These are phyloP conservation scores for Aphelenchoides fujianensis DNA, from an alignment of 1,140 invertebrate species.

Conservation along the genomic window DNA sequence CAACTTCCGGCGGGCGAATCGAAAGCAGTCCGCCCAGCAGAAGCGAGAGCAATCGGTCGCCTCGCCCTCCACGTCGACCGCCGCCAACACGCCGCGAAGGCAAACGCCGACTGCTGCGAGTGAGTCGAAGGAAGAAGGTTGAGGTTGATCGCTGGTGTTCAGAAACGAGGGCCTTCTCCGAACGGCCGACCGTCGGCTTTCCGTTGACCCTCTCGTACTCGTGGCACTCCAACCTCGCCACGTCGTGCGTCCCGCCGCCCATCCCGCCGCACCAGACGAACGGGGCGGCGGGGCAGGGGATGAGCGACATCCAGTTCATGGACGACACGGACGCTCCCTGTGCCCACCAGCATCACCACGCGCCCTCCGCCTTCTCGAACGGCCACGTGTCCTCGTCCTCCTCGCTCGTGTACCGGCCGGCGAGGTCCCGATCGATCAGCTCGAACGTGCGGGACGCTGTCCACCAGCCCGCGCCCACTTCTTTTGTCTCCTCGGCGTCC, in stretches of 20 bases:
- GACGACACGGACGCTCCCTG: constrained; percentile 3
- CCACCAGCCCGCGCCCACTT: background rate
- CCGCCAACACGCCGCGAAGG: background rate
- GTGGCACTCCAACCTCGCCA: constrained; percentile 33
- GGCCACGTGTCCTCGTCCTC: constrained; percentile 7
- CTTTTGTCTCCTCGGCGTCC: background rate
- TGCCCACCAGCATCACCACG: constrained; percentile 13
- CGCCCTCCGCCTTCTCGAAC: background rate
- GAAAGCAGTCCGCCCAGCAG: background rate
- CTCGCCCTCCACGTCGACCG: background rate
- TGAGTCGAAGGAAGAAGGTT: background rate
- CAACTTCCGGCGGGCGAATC: constrained; percentile 10
- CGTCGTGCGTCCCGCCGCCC: background rate
- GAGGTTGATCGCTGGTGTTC: background rate
- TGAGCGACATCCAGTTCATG: constrained; percentile 3
- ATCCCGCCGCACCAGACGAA: background rate
- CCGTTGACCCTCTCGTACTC: constrained; percentile 35
- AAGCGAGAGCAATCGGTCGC: background rate
- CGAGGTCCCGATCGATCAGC: constrained; percentile 35
- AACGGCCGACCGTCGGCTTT: constrained; percentile 18
- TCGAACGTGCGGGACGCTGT: constrained; percentile 10
- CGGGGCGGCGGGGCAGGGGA: background rate
- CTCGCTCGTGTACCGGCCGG: constrained; percentile 19
- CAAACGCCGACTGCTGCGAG: background rate
- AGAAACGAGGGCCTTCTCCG: background rate